Evolutionary conservation across 92 coral and sea anemone genomes (phyloP), one percentile per base, ranked within the genome.

Genomic region (Isaurus tuberculatus): DNA sequence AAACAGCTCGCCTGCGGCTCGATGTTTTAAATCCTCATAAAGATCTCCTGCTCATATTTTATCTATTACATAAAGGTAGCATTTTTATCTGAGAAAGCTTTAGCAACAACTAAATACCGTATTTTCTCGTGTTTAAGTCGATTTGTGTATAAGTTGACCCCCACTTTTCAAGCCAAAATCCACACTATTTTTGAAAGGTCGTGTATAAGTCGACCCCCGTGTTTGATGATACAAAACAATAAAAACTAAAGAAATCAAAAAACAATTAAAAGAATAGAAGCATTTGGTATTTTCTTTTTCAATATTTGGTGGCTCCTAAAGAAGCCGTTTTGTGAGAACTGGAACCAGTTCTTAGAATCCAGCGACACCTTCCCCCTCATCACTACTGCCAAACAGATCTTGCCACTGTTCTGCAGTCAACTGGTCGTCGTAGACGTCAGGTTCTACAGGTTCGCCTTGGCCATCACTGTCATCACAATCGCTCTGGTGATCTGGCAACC

Each of bases 281-380:
- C 16, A 20, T 16, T 53, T 53, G 61, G 61, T 53, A 53, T 53
- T 4, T 53, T 53, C 61, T 53, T 53, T 53, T 53, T 53, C 61
- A 53, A 53, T 53, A 53, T 40, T 40, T 40, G 46, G 46, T 40
- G 46, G 46, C 11, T 40, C 46, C 46, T 53, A 53, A 53, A 53
- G 1, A 1, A 20, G 61, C 6, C 61, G 25, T 53, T 53, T 53
- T 53, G 61, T 53, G 7, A 60, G 4, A 20, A 57, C 70, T 65
- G 37, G 70, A 28, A 65, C 36, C 17, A n/a, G n/a, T 65, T 65
- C 11, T 26, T 30, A 65, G 40, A 65, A 65, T 64, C 33, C 70
- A 26, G 2, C 3, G 14, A 65, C 28, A n/a, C 29, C 42, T 31
- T 65, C 29, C 53, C n/a, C 8, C 8, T 17, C 40, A 34, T 69